Evolutionary conservation across 1,140 invertebrate genomes (phyloP).

Genomic region (Lucilia cuprina): DNA sequence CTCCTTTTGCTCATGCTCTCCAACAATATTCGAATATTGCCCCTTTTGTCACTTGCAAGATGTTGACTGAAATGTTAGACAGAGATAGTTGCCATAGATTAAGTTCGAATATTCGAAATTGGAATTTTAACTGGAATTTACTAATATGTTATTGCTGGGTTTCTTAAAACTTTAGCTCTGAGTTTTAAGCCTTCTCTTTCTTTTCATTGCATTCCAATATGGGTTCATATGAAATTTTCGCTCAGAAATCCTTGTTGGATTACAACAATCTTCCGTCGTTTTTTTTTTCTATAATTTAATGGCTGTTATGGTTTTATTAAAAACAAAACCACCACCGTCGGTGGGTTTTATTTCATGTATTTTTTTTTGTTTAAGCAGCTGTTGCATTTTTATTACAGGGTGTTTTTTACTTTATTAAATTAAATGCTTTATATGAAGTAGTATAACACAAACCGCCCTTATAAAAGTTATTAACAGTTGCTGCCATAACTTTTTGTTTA

Average conservation of each 20-base stretch:
- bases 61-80: background rate
- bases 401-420: background rate
- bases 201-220: background rate
- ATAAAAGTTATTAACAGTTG: background rate
- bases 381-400: background rate
- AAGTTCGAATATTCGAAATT: conserved; percentile 32
- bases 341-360: background rate
- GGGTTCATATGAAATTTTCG: background rate
- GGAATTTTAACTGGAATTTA: background rate
- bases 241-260: background rate
- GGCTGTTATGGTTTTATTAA: background rate
- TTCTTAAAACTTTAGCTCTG: too few relatives aligned
- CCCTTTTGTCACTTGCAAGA: background rate
- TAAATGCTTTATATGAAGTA: background rate
- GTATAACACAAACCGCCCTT: background rate
- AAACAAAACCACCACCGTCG: background rate
- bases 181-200: background rate
- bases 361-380: background rate
- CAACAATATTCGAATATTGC: background rate
- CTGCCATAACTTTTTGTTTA: background rate
- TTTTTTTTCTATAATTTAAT: background rate
- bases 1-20: background rate
- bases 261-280: background rate
- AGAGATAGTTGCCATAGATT: background rate
- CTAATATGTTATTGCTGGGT: too few relatives aligned